Percentiles rank a stretch among this genome's conserved stretches.
Evolutionary conservation across 2,888 invertebrate genomes (phyloP).

Genomic region (Trissolcus japonicus): DNA sequence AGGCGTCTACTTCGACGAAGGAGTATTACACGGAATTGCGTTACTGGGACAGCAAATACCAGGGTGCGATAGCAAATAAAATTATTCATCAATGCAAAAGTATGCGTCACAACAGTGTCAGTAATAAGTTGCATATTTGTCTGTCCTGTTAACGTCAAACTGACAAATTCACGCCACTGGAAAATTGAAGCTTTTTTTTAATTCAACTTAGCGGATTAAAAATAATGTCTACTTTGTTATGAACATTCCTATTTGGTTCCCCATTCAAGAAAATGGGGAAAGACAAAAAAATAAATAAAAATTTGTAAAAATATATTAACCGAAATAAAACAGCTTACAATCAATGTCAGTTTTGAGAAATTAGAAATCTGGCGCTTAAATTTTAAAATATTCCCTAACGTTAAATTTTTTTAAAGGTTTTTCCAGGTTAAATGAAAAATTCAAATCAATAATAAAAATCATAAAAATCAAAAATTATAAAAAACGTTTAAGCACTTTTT

Average conservation of each 20-base stretch:
- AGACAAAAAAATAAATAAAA: no score
- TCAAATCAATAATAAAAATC: no score
- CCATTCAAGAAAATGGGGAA: no score
- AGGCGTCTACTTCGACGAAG: slow-evolving; percentile 5
- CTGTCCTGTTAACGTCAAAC: slow-evolving; percentile 21
- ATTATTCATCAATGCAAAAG: slow-evolving; percentile 31
- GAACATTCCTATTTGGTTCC: no score
- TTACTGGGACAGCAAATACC: slow-evolving; percentile 39
- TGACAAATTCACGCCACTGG: slow-evolving; percentile 24
- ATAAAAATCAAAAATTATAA: no score
- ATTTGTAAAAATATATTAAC: no score
- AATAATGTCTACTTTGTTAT: no score
- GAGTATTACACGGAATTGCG: slow-evolving; percentile 36
- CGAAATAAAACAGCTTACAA: neutral
- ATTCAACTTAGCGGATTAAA: no score
- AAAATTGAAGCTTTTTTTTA: no score
- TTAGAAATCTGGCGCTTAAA: neutral
- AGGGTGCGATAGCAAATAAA: slow-evolving; percentile 37
- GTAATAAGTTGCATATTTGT: slow-evolving; percentile 28
- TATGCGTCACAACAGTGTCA: slow-evolving; percentile 28
- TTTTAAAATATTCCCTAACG: neutral
- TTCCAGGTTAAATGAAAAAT: neutral
- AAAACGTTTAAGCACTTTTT: no score
- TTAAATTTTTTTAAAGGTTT: neutral
- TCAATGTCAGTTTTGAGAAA: neutral